Base-by-base conservation (phyloP, 2,888 invertebrate species). In the Epirrhoe alternata region DNA sequence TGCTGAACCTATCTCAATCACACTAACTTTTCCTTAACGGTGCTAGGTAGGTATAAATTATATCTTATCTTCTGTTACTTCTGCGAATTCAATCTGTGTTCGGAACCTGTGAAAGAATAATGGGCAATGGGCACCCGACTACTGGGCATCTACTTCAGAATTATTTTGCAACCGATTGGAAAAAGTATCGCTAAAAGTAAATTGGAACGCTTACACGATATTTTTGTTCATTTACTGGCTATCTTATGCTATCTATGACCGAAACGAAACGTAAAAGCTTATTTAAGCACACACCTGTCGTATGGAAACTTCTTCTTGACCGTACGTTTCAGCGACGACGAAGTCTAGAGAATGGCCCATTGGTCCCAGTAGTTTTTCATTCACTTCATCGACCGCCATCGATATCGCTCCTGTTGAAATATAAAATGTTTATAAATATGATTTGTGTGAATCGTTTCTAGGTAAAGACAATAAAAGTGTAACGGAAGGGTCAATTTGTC, bases 241-340 rank as follows among this genome's bases (percentile, higher is more conserved):
- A 12, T 54, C 70, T 73, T 57, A 69, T 69, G 55, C 61, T 58
- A 64, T n/a, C n/a, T n/a, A n/a, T n/a, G n/a, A n/a, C 71, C 58
- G 54, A 66, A 55, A 58, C 63, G 16, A 56, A 66, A 47, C 60
- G 67, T 70, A 66, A 72, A 74, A 65, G 17, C 61, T 67, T 68
- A 70, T 74, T 74, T 68, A 68, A 35, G 64, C 55, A 78, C 80
- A 52, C 74, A 92, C 93, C 88, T 95, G 96, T 61, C 95, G 94
- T 74, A 98, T 97, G 83, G 98, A 98, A 64, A 95, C 95, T 75
- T 96, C 95, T 88, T 98, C 98, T 81, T 97, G 96, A 0, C 98
- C 98, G 86, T 95, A 98, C 0, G 98, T 98, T 89, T 98, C 98
- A 0, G 97, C 97, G 5, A 98, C 96, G 17, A 96, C 92, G 80